These are phyloP conservation scores for Adelognathus sp. DNA, from an alignment of 2,888 invertebrate species.

Conservation along the genomic window DNA sequence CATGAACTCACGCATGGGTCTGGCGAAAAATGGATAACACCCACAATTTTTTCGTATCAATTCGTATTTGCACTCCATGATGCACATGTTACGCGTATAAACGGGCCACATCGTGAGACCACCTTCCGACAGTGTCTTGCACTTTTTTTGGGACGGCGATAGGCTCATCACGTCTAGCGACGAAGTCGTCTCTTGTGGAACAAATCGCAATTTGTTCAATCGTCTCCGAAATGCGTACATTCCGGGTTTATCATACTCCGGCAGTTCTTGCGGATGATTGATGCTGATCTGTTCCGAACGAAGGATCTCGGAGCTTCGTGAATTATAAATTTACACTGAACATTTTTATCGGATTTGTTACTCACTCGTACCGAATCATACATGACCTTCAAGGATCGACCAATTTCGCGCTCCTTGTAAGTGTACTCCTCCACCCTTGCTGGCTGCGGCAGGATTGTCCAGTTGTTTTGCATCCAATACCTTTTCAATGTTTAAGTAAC, in stretches of 20 bases:
- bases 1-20: conserved; percentile 83
- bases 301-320: background rate
- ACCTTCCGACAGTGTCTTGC: conserved; percentile 87
- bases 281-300: conserved; percentile 25
- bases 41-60: conserved; percentile 85
- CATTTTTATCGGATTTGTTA: background rate
- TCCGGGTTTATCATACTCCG: conserved; percentile 19
- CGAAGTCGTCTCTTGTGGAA: conserved; percentile 4
- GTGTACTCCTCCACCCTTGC: background rate
- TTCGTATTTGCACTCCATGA: conserved; percentile 87
- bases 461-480: conserved; percentile 66
- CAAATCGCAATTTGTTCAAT: background rate
- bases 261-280: conserved; percentile 47
- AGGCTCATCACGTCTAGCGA: conserved; percentile 55
- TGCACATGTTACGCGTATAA: conserved; percentile 87
- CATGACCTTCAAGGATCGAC: background rate
- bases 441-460: conserved; percentile 57
- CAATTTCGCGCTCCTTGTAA: background rate
- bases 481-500: too few species aligned
- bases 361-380: background rate
- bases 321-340: too few species aligned
- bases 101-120: conserved; percentile 86
- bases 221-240: background rate
- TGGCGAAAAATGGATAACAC: conserved; percentile 89
- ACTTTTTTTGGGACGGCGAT: conserved; percentile 84